phyloP scores from a whole-genome alignment of 1,140 invertebrate genomes.

The Pentalonia nigronervosa region DNA sequence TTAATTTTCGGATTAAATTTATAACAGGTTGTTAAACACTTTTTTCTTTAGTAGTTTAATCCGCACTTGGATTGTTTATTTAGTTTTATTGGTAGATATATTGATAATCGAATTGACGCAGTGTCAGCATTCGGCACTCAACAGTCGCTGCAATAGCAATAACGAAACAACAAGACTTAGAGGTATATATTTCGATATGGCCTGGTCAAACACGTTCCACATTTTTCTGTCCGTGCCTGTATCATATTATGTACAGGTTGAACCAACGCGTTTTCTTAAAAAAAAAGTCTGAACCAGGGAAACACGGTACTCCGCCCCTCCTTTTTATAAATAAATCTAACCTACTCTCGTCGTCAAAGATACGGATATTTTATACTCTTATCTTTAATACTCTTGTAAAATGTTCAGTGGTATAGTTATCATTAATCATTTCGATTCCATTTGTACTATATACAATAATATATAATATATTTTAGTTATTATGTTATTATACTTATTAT shows the following conservation, averaged over 20 bases:
- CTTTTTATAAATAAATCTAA: neutral
- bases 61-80: neutral
- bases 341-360: neutral
- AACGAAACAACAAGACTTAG: neutral
- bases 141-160: neutral
- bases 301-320: neutral
- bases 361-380: neutral
- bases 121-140: neutral
- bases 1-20: neutral
- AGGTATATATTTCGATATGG: neutral
- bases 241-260: neutral
- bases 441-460: neutral
- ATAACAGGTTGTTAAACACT: neutral
- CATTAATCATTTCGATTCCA: neutral
- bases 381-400: neutral
- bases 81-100: neutral
- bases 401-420: neutral
- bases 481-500: neutral
- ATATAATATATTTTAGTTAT: neutral
- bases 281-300: neutral
- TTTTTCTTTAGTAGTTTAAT: neutral
- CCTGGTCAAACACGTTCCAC: neutral
- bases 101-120: neutral
- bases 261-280: neutral
- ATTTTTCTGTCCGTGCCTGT: neutral